These are phyloP conservation scores for Antheraea assamensis DNA, from an alignment of 2,888 invertebrate genomes.

Conservation along the genomic window DNA sequence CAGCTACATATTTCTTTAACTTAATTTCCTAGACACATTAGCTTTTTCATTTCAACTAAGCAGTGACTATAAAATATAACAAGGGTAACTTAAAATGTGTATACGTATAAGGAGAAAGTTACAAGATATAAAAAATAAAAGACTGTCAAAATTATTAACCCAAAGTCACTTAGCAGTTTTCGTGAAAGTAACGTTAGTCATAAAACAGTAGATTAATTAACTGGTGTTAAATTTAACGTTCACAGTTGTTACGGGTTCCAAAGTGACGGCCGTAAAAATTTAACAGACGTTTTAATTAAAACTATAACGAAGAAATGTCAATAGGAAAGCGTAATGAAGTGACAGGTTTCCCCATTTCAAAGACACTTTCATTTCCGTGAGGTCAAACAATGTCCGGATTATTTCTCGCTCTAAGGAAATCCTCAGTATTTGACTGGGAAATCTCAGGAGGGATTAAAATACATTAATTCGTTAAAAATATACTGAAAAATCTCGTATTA, in stretches of 20 bases:
- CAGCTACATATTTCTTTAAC: too few relatives aligned
- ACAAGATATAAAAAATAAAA: not conserved
- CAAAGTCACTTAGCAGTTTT: too few relatives aligned
- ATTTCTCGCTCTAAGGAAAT: not conserved
- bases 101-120: not conserved
- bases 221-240: not conserved
- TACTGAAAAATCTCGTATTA: not conserved
- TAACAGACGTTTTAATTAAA: conserved; percentile 7
- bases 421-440: not conserved
- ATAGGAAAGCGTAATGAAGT: not conserved
- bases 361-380: conserved; percentile 10
- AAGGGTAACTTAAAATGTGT: too few relatives aligned
- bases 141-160: not conserved
- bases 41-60: too few relatives aligned
- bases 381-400: conserved; percentile 1
- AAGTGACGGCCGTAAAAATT: not conserved
- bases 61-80: not conserved
- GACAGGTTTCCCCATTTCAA: not conserved
- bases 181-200: not conserved
- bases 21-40: too few relatives aligned
- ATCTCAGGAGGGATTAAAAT: not conserved
- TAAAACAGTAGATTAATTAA: not conserved
- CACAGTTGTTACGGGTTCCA: not conserved
- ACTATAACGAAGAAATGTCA: not conserved
- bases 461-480: not conserved